Evolutionary conservation across 2,888 invertebrate species (phyloP).

Genomic region (Hylaea fasciaria): DNA sequence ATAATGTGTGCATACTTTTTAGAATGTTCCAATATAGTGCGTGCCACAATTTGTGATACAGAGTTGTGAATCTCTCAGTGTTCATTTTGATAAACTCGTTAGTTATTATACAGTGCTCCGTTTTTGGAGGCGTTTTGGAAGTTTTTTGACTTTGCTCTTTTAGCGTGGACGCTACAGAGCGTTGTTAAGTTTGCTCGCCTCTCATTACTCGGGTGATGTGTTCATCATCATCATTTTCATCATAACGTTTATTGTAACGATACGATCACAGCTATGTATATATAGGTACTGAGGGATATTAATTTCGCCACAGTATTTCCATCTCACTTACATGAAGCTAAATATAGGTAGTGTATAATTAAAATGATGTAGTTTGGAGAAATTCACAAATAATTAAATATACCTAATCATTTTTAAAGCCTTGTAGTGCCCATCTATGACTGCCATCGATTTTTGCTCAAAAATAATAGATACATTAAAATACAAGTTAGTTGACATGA

Average conservation of each 20-base stretch:
- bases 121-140: constrained; percentile 38
- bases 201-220: background rate
- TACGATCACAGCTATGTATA: no score
- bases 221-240: background rate
- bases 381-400: background rate
- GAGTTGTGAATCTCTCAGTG: constrained; percentile 43
- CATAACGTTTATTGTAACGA: background rate
- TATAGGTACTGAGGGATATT: no score
- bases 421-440: background rate
- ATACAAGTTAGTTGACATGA: no score
- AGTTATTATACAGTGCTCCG: constrained; percentile 21
- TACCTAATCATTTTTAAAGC: background rate
- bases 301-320: constrained; percentile 10
- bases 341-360: background rate
- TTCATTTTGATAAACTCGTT: constrained; percentile 39
- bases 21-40: no score
- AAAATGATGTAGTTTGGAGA: background rate
- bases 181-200: constrained; percentile 23
- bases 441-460: background rate
- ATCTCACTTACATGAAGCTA: constrained; percentile 3
- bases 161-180: constrained; percentile 6
- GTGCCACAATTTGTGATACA: constrained; percentile 31
- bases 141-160: constrained; percentile 30
- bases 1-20: background rate
- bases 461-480: background rate